These are phyloP conservation scores for Oxyscelio sp. DNA, from an alignment of 2,888 invertebrate genomes.

Conservation along the genomic window DNA sequence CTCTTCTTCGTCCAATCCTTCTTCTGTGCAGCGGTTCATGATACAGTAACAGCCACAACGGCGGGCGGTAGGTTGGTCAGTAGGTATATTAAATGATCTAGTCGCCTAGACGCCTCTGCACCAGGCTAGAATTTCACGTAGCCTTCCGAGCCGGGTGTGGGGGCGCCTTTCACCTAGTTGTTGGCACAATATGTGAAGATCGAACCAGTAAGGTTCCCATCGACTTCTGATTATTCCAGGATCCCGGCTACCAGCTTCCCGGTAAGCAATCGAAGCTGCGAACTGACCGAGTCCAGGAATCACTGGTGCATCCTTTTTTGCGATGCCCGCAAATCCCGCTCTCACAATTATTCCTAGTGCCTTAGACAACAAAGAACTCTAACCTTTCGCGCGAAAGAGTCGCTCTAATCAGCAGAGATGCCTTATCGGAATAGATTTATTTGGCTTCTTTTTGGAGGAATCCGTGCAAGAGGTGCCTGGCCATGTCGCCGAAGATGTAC, in stretches of 20 bases:
- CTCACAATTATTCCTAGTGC: conserved; percentile 32
- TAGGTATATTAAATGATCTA: conserved; percentile 86
- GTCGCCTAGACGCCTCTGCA: conserved; percentile 68
- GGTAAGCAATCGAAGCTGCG: conserved; percentile 38
- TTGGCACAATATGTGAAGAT: conserved; percentile 88
- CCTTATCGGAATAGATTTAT: too few relatives aligned
- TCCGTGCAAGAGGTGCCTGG: too few relatives aligned
- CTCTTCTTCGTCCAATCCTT: not conserved
- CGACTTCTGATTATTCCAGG: conserved; percentile 76
- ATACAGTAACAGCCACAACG: conserved; percentile 75
- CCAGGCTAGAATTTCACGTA: conserved; percentile 59
- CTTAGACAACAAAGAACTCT: conserved; percentile 25
- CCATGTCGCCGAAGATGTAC: too few relatives aligned
- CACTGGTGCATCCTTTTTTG: conserved; percentile 40
- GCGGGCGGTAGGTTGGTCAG: conserved; percentile 77
- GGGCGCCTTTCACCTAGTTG: conserved; percentile 89
- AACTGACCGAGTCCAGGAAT: not conserved
- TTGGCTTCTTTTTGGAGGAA: too few relatives aligned
- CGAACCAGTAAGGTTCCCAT: conserved; percentile 87
- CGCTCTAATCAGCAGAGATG: too few relatives aligned
- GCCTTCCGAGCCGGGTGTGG: conserved; percentile 79
- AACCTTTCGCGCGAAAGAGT: too few relatives aligned
- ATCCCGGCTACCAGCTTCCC: conserved; percentile 31
- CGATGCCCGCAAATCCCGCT: not conserved
- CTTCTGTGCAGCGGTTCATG: conserved; percentile 61